Conservation (phyloP, 2,113 vertebrate species). For the Propithecus coquereli region DNA sequence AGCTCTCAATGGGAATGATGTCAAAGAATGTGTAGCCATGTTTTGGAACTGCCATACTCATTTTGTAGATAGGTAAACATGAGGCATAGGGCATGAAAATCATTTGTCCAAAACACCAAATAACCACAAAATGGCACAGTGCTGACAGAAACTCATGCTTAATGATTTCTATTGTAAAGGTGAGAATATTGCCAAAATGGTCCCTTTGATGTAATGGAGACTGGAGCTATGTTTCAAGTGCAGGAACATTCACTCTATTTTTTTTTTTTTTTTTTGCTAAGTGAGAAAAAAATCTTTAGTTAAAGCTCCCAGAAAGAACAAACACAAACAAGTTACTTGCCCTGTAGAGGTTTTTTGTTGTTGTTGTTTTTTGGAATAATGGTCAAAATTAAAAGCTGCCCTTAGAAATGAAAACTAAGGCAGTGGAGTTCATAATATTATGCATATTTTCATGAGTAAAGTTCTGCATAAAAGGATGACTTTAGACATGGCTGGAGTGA, state of each 20-base stretch:
- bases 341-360: background rate
- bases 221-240: background rate
- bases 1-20: background rate
- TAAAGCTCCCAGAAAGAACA: background rate
- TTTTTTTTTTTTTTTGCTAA: background rate
- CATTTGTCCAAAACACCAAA: background rate
- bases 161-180: background rate
- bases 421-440: background rate
- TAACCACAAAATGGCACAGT: background rate
- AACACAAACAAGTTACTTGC: background rate
- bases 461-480: background rate
- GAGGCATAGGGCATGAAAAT: background rate
- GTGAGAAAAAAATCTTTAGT: background rate
- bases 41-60: background rate
- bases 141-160: background rate
- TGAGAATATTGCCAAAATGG: background rate
- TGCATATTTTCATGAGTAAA: background rate
- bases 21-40: background rate
- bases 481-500: background rate
- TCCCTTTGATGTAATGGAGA: background rate
- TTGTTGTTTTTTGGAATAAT: background rate
- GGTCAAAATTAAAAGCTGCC: background rate
- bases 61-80: background rate
- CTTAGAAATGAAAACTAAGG: background rate
- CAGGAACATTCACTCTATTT: background rate